Conservation (phyloP, 2,797 vertebrate species). For the Xenopus petersii region DNA sequence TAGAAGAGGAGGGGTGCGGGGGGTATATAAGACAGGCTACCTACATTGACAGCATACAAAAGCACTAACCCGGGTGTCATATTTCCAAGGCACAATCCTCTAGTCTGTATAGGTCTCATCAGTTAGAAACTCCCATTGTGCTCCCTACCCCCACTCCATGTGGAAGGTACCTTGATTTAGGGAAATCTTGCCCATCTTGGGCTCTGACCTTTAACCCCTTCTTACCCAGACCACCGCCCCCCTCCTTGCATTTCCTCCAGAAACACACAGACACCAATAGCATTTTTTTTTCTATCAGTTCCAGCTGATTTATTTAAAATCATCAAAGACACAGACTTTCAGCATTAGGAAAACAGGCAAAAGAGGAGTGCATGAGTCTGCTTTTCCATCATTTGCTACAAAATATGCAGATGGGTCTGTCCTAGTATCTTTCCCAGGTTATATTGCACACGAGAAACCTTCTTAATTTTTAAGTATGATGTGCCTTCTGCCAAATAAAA, state of each 20-base stretch:
- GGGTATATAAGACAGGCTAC: constrained; percentile 34
- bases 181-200: not conserved
- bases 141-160: constrained; percentile 1
- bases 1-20: not conserved
- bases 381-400: constrained; percentile 94
- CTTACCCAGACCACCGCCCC: not conserved
- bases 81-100: constrained; percentile 35
- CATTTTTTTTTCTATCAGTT: constrained; percentile 84
- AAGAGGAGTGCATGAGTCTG: constrained; percentile 88
- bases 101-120: constrained; percentile 36
- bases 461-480: constrained; percentile 59
- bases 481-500: constrained; percentile 86
- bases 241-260: not conserved
- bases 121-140: constrained; percentile 32
- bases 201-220: not conserved
- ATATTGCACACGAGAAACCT: constrained; percentile 97
- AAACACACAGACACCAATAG: constrained; percentile 63
- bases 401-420: constrained; percentile 94
- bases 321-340: constrained; percentile 87
- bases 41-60: constrained; percentile 41
- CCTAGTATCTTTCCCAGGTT: constrained; percentile 79
- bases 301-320: constrained; percentile 97
- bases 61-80: constrained; percentile 38
- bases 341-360: constrained; percentile 82
- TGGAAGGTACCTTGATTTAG: not conserved